Base-by-base conservation (phyloP, 2,797 vertebrate species). In the Atherinosoma microstoma region DNA sequence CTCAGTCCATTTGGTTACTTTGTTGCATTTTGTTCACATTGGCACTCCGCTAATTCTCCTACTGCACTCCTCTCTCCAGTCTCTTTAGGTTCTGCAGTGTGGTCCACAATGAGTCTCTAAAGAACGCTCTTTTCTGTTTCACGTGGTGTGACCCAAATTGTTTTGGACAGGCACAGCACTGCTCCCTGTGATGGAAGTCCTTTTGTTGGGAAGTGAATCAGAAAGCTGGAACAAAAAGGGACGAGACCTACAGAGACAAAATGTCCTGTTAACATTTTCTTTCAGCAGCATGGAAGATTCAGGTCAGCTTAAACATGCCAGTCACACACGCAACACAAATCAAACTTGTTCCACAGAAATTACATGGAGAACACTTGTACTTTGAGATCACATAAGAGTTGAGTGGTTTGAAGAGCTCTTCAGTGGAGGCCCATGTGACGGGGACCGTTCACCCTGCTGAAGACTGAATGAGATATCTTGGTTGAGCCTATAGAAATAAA, bases 71-170 rank as follows among this genome's bases (percentile, higher is more conserved):
- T 49, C 40, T 73, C 30, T 32, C 36, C 7, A 22, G 29, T 70
- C 36, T 76, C 69, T 71, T 76, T 16, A 73, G 53, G 66, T 57
- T 75, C 61, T 78, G 70, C 64, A 64, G 58, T 13, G 56, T 62
- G 61, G 58, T 51, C 57, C 63, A 57, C 34, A 27, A 66, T 42
- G 62, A 75, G 69, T 74, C 74, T 76, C 69, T 0, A 30, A 79
- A 76, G 62, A 73, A 20, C 38, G 35, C 54, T 75, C 29, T 67
- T 67, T 70, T 80, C 66, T 69, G n/a, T 85, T 81, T 82, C 63
- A 70, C 67, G 76, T 74, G 64, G 32, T 30, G 34, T 78, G 79
- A 80, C 72, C 80, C 77, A 87, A 82, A 87, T 87, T 62, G 74
- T 76, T 87, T 72, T 66, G 67, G 83, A 84, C 78, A 84, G 71